Evolutionary conservation across 2,797 vertebrate species (phyloP).

Genomic region (Staurois parvus): DNA sequence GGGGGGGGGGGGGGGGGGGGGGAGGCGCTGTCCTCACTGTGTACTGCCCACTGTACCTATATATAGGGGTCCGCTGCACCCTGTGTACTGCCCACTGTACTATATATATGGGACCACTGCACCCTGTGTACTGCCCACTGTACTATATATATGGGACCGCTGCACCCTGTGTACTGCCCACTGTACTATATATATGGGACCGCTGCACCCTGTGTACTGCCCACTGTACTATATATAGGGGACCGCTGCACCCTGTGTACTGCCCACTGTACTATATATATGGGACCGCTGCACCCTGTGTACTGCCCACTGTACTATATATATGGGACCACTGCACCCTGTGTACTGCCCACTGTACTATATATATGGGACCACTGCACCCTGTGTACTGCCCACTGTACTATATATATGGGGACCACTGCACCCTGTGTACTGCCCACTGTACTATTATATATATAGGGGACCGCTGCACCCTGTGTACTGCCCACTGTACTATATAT

Average conservation of each 20-base stretch:
- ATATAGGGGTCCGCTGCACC: background rate
- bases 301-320: no score
- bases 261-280: background rate
- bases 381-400: background rate
- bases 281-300: no score
- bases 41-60: background rate
- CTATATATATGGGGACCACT: no score
- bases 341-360: background rate
- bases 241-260: no score
- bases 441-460: no score
- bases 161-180: background rate
- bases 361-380: no score
- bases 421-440: background rate
- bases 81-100: background rate
- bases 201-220: no score
- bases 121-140: background rate
- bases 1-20: background rate
- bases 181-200: background rate
- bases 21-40: constrained; percentile 5
- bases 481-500: no score
- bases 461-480: no score
- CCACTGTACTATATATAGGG: background rate
- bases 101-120: background rate
- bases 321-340: no score
- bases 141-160: no score